Evolutionary conservation across 2,113 vertebrate species (phyloP), one percentile per base, ranked within the genome.

Genomic region (Acinonyx jubatus): DNA sequence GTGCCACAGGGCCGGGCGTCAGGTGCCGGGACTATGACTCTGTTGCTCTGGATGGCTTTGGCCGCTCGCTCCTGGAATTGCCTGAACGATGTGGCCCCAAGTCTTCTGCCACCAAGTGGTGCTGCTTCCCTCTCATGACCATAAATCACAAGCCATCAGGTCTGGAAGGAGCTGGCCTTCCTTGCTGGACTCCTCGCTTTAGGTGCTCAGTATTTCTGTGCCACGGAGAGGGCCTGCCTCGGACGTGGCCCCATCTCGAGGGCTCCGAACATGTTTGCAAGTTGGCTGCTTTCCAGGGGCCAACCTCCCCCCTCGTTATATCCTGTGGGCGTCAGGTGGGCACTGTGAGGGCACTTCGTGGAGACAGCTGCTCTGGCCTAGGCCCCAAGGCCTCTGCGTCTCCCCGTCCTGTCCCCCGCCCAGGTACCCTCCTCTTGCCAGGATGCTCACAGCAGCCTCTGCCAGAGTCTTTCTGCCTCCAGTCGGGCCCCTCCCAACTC

Each of bases 111-210:
- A 4, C 14, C 5, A 1, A 13, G 25, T 1, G 5, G 3, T 4
- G 31, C 29, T 0, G 18, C n/a, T 29, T 13, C n/a, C 61, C n/a
- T 15, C n/a, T 4, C 0, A 0, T 1, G 38, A 3, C 45, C 5
- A 0, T 31, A 0, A 2, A 18, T 69, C 2, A 2, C 0, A 33
- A 11, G 11, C 7, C 7, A 23, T 6, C 7, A 1, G 41, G 33
- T n/a, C 9, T 57, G 16, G 33, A 36, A 23, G 29, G 76, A 79
- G 25, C 29, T 0, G 1, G 27, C 48, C 9, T 48, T 55, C 14
- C 25, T 31, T 8, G 57, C n/a, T 10, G 66, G 27, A 8, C 8
- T 48, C 68, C 55, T 18, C 23, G 18, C 31, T 80, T 55, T 12
- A 16, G 38, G 71, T 1, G 2, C 36, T 38, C 15, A 0, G 41